Base-by-base conservation (phyloP, 2,113 vertebrate genomes). In the Erinaceus europaeus region DNA sequence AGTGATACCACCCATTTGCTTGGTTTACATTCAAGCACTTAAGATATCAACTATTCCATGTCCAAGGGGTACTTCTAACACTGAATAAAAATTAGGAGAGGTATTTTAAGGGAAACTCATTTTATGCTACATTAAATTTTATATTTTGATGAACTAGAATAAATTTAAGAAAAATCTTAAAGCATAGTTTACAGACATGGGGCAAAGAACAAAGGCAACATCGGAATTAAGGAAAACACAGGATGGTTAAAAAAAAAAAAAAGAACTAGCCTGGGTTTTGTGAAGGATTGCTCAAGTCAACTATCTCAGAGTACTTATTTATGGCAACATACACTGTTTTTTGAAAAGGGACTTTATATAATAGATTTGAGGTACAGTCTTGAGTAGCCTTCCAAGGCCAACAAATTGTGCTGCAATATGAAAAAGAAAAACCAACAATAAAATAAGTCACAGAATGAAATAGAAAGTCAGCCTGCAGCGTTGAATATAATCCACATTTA, bases 321-420 rank as follows among this genome's bases (percentile, higher is more conserved):
- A 76, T 46, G 25, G 67, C 42, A 21, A 38, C 36, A 55, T 27
- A 77, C 2, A 46, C 3, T 27, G 42, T 21, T 93, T 20, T 55
- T 23, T 9, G 21, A 82, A 73, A 86, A 18, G 25, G 82, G 61
- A 50, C n/a, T n/a, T n/a, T n/a, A n/a, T n/a, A n/a, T n/a, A 75
- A 86, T 14, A 77, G 53, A 86, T 52, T 34, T 55, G 32, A 86
- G 82, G 32, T 25, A 65, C 77, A 76, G 81, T 73, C n/a, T 67
- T 73, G 5, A 15, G 72, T 21, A 61, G 13, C 44, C 38, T 77
- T 46, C 25, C 9, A 71, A 84, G 32, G 14, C 55, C 23, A 38
- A 65, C 17, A 91, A 48, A 52, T 17, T 73, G 13, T 44, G 18
- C 17, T 48, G 38, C 36, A 82, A 77, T 44, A 50, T 32, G 8